phyloP scores from a whole-genome alignment of 2,113 vertebrate species.

The Proterorhinus semilunaris region DNA sequence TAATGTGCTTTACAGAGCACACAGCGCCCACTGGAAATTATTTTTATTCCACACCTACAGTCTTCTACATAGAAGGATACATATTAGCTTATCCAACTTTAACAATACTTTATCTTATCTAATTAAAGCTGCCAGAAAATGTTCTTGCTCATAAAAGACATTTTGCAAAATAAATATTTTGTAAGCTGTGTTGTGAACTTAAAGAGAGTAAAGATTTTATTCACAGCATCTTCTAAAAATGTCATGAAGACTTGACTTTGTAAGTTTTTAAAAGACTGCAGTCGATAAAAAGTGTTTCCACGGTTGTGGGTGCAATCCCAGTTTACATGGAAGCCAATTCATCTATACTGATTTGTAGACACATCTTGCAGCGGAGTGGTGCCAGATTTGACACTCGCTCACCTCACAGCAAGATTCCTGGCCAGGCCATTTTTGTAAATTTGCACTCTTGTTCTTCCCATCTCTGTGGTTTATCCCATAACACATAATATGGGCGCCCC shows the following conservation, averaged over 20 bases:
- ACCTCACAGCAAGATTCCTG: too few relatives aligned
- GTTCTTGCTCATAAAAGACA: not conserved
- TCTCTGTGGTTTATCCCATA: too few relatives aligned
- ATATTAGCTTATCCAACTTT: not conserved
- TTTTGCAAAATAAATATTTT: not conserved
- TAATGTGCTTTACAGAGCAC: not conserved
- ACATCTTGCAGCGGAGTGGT: too few relatives aligned
- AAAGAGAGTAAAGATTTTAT: not conserved
- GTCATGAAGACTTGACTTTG: not conserved
- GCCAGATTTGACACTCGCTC: too few relatives aligned
- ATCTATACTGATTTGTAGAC: too few relatives aligned
- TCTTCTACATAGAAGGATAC: not conserved
- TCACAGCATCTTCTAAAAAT: not conserved
- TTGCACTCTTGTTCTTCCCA: too few relatives aligned
- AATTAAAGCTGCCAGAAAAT: not conserved
- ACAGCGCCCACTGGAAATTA: not conserved
- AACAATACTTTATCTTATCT: not conserved
- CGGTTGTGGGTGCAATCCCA: not conserved
- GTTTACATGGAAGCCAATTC: not conserved
- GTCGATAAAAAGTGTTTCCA: not conserved
- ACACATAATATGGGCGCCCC: too few relatives aligned
- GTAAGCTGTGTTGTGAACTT: not conserved
- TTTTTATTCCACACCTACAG: conserved; percentile 1
- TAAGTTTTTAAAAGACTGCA: not conserved
- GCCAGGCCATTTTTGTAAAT: too few relatives aligned